Evolutionary conservation across 1,140 invertebrate genomes (phyloP), one percentile per base, ranked within the genome.

Genomic region (Plectrocnemia conspersa): DNA sequence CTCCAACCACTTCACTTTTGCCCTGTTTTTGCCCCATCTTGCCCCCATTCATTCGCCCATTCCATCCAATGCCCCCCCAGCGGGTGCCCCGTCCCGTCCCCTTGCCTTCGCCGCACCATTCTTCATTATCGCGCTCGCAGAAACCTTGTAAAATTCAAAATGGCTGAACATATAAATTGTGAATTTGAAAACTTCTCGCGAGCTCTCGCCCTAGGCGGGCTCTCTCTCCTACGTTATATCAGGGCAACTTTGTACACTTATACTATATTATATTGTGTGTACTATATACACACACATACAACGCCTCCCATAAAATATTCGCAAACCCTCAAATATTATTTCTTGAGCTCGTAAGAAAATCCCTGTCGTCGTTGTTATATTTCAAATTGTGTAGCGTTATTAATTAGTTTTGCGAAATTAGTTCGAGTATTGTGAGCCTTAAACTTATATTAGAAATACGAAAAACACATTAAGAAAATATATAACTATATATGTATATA

Each of bases 91-190:
- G 22, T 29, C 36, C 33, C 13, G 15, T 27, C 21, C 11, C 11
- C 22, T 13, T 40, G 11, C 4, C 25, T 9, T 23, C 9, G 5
- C 11, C 16, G 18, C 25, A 50, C 46, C 52, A 59, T 55, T 55
- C 58, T 60, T 60, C 58, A 60, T 60, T 60, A 60, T 60, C 53
- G 46, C 54, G 45, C 58, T 53, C 29, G 19, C 41, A 44, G 58
- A 60, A 60, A 56, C 58, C 58, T 60, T 60, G 58, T 60, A 60
- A 60, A 60, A 60, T 60, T 60, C 58, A 60, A 60, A 60, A 60
- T 60, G 58, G 58, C 53, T 60, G 58, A 56, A 46, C 58, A 38
- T 60, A 60, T 60, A 60, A 60, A 60, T 60, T 60, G 53, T 60
- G 54, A 60, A 60, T 60, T 60, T 52, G 47, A 60, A 60, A 60